Percentiles rank a stretch among this genome's conserved stretches.
phyloP scores from a whole-genome alignment of 2,113 vertebrate genomes.

The Macquaria ambigua region DNA sequence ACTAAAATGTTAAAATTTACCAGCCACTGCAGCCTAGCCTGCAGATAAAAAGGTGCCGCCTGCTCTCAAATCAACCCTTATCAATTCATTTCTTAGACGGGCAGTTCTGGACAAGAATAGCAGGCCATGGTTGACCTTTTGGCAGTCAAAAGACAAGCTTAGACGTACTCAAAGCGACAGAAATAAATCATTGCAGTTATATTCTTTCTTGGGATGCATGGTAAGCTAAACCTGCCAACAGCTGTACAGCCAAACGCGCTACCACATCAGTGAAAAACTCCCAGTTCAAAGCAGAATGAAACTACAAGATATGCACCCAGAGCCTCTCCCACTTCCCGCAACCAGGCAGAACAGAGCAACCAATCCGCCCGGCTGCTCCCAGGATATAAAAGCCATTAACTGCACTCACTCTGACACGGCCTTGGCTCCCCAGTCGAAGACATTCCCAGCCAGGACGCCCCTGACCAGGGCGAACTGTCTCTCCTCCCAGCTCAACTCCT shows the following conservation, averaged over 20 bases:
- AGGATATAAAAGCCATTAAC: neutral
- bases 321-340: neutral
- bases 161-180: neutral
- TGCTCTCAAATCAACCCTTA: neutral
- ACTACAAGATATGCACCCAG: neutral
- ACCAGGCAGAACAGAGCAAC: neutral
- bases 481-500: slow-evolving; percentile 93
- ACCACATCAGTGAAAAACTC: neutral
- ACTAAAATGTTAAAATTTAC: neutral
- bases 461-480: slow-evolving; percentile 94
- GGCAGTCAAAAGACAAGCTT: neutral
- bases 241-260: neutral
- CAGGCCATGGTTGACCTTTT: neutral
- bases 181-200: neutral
- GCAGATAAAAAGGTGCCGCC: neutral
- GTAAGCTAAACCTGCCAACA: neutral
- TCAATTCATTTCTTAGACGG: neutral
- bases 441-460: slow-evolving; percentile 96
- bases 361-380: neutral
- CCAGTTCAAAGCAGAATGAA: neutral
- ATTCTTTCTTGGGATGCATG: neutral
- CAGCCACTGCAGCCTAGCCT: neutral
- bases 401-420: slow-evolving; percentile 95
- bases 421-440: slow-evolving; percentile 99
- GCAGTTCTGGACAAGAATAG: neutral